Evolutionary conservation across 2,888 invertebrate species (phyloP).

Genomic region (Acanthosepion pharaonis): DNA sequence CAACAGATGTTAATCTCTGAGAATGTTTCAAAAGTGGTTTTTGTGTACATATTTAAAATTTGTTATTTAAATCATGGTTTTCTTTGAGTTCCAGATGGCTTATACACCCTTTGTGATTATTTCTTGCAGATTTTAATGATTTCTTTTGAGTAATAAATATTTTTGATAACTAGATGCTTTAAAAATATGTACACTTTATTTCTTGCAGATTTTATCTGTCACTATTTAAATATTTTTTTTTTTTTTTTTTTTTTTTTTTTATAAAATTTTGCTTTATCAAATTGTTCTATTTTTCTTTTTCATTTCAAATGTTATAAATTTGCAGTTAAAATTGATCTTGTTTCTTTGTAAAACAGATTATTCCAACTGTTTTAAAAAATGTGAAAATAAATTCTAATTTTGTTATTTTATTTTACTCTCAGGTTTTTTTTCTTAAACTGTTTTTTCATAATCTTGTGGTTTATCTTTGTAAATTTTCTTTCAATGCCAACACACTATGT

Average conservation of each 20-base stretch:
- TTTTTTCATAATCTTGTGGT: not conserved
- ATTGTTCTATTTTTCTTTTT: not conserved
- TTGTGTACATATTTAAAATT: not conserved
- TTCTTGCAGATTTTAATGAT: not conserved
- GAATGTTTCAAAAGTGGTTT: no score
- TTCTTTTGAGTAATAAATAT: not conserved
- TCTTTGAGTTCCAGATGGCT: not conserved
- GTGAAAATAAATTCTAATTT: conserved; percentile 17
- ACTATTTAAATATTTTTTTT: no score
- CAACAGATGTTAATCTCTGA: no score
- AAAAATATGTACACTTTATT: not conserved
- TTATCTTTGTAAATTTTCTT: not conserved
- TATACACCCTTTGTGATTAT: not conserved
- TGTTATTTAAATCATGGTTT: not conserved
- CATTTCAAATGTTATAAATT: not conserved
- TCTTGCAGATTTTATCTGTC: not conserved
- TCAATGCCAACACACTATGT: not conserved
- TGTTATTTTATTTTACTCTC: not conserved
- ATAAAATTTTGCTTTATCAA: not conserved
- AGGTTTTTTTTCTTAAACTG: not conserved
- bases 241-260: no score
- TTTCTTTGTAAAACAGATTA: not conserved
- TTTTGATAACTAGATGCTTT: no score
- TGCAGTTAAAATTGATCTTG: not conserved
- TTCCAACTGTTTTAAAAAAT: conserved; percentile 13